These are phyloP conservation scores for Thunnus maccoyii DNA, from an alignment of 2,113 vertebrate genomes.

Conservation along the genomic window DNA sequence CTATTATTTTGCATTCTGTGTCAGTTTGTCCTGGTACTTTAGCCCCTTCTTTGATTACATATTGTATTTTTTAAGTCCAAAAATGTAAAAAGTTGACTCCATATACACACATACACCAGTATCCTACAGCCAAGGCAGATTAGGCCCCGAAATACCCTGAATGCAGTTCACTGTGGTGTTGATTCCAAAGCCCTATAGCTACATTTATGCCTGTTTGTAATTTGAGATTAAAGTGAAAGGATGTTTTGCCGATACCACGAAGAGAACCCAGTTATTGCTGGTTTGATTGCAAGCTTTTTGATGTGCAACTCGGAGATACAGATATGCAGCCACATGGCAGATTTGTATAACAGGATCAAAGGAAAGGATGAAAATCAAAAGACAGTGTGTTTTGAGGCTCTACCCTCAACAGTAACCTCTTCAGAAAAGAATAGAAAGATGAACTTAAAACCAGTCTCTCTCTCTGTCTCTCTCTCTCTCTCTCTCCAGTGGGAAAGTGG, in stretches of 20 bases:
- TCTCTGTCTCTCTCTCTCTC: background rate
- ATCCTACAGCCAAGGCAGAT: background rate
- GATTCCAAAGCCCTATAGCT: slow-evolving; percentile 20
- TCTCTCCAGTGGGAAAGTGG: background rate
- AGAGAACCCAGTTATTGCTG: slow-evolving; percentile 24
- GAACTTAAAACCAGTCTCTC: slow-evolving; percentile 37
- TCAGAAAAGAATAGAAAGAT: slow-evolving; percentile 46
- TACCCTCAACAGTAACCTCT: slow-evolving; percentile 42
- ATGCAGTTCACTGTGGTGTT: slow-evolving; percentile 21
- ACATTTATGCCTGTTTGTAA: slow-evolving; percentile 31
- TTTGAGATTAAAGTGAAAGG: slow-evolving; percentile 47
- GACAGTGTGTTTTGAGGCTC: slow-evolving; percentile 38
- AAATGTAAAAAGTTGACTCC: background rate
- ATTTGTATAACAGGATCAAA: slow-evolving; percentile 61
- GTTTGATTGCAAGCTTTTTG: slow-evolving; percentile 58
- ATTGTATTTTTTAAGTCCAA: background rate
- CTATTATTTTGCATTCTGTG: background rate
- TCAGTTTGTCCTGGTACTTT: background rate
- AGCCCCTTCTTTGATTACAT: background rate
- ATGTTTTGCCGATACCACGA: slow-evolving; percentile 35
- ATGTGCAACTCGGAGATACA: slow-evolving; percentile 39
- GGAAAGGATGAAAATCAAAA: slow-evolving; percentile 51
- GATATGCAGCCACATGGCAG: slow-evolving; percentile 35
- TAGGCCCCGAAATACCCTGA: slow-evolving; percentile 25
- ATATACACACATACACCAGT: no score